These are phyloP conservation scores for Corbicula japonica DNA, from an alignment of 2,888 invertebrate species.

Conservation along the genomic window DNA sequence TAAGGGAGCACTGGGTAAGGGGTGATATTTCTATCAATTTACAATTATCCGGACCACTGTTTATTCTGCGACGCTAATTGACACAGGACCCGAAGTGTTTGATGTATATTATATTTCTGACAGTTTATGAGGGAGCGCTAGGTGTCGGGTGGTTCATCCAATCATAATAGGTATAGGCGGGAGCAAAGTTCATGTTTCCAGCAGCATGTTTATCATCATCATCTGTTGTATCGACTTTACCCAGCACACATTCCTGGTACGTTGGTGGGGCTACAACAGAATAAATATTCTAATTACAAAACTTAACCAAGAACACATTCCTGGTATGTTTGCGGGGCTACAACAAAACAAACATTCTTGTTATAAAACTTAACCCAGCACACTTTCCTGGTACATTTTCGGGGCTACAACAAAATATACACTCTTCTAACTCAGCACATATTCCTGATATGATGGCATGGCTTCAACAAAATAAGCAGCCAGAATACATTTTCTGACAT, in stretches of 20 bases:
- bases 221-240: slow-evolving; percentile 66
- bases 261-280: slow-evolving; percentile 68
- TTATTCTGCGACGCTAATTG: too few species aligned
- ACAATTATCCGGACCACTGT: too few species aligned
- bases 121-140: not conserved
- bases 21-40: not conserved
- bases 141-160: slow-evolving; percentile 55
- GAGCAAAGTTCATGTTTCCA: slow-evolving; percentile 69
- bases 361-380: too few species aligned
- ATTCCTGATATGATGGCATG: too few species aligned
- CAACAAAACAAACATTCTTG: too few species aligned
- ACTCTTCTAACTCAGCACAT: not conserved
- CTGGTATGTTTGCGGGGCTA: slow-evolving; percentile 67
- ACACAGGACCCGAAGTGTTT: too few species aligned
- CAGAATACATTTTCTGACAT: not conserved
- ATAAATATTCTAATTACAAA: too few species aligned
- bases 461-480: too few species aligned
- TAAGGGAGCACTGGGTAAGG: not conserved
- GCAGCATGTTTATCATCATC: slow-evolving; percentile 75
- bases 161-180: slow-evolving; percentile 71
- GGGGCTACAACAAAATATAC: too few species aligned
- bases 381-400: too few species aligned
- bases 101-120: not conserved
- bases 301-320: too few species aligned
- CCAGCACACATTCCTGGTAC: slow-evolving; percentile 66